Base-by-base conservation (phyloP, 2,797 vertebrate genomes). In the Acestrorhynchus altus region DNA sequence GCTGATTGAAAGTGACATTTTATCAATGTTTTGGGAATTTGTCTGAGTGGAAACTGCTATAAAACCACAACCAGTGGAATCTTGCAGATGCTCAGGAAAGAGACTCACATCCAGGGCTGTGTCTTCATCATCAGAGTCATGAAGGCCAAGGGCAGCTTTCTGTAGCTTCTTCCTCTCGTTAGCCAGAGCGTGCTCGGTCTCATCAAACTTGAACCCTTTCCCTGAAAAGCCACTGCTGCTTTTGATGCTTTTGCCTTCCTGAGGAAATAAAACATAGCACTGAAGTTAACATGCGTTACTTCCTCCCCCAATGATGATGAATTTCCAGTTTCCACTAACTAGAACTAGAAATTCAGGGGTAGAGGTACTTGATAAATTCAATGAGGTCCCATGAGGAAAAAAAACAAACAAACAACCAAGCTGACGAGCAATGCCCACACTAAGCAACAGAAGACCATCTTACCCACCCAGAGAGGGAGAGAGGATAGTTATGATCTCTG, bases 171-270 rank as follows among this genome's bases (percentile, higher is more conserved):
- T 99, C 10, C 98, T 94, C 89, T 99, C 98, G 0, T 99, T 99
- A 74, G 97, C 98, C 91, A 99, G 89, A 3, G 95, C 96, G 16
- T 99, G 97, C 78, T 99, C 98, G 0, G 97, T 99, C 92, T 99
- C 97, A 80, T 99, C 98, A 59, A 99, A 99, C 88, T 99, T 99
- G 85, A 99, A 99, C 69, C 98, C 98, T 92, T 99, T 99, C 56
- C 98, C 98, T 47, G 98, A 99, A 89, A 99, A 99, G 2, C 97
- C 97, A 16, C 98, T 99, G 90, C 96, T 98, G 92, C 97, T 99
- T 85, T 97, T 99, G 80, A 99, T 98, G 84, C 85, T 87, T 83
- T 99, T 99, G 1, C 98, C 98, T 78, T 99, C 98, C 97, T 99
- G 89, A 18, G 12, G 16, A n/a, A 26, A n/a, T 31, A 20, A 49